phyloP scores from a whole-genome alignment of 2,113 vertebrate genomes.

The Python bivittatus region DNA sequence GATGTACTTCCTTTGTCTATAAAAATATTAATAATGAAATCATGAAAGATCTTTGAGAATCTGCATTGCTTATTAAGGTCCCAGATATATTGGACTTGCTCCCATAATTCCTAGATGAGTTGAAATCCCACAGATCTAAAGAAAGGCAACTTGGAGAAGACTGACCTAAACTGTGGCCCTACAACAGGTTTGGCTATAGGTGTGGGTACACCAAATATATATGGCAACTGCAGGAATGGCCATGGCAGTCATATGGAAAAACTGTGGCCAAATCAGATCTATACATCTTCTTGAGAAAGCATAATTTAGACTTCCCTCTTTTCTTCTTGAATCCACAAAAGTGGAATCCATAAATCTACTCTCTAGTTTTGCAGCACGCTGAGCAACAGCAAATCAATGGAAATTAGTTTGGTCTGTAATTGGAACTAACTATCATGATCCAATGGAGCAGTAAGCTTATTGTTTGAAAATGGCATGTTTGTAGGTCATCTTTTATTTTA shows the following conservation, averaged over 20 bases:
- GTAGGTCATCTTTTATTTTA: neutral
- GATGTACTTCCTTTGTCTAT: neutral
- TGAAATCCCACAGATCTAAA: neutral
- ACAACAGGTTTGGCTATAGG: neutral
- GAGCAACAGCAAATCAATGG: neutral
- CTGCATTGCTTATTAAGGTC: neutral
- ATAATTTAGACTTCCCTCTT: neutral
- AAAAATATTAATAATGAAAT: neutral
- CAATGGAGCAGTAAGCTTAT: neutral
- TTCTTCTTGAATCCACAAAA: neutral
- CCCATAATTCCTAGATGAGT: neutral
- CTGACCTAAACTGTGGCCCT: too few species aligned
- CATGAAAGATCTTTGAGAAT: neutral
- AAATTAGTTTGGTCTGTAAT: neutral
- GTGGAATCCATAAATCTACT: neutral
- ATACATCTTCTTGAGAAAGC: neutral
- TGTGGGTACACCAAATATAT: neutral
- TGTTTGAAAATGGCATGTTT: neutral
- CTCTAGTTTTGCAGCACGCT: neutral
- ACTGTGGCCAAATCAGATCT: neutral
- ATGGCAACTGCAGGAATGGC: neutral
- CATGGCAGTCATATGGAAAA: neutral
- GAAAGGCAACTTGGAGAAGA: too few species aligned
- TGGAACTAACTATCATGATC: neutral
- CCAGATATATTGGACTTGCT: neutral